Evolutionary conservation across 2,113 vertebrate genomes (phyloP), one percentile per base, ranked within the genome.

Genomic region (Sceloporus undulatus): DNA sequence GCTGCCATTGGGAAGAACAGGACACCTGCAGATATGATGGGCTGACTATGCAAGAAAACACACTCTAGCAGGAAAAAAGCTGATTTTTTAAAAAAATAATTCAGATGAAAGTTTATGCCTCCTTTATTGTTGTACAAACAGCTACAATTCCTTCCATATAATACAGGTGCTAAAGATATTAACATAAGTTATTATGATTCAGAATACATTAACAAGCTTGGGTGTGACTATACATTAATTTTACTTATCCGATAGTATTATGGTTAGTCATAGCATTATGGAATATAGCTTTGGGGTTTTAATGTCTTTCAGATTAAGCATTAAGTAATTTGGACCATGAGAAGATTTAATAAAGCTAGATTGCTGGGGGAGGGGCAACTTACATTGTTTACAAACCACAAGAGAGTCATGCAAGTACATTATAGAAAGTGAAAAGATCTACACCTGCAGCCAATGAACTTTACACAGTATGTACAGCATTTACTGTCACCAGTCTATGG

Each of bases 241-340:
- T 16, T 82, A 88, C 62, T 76, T 88, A 83, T 38, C 40, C 56
- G 76, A 27, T 68, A 88, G 56, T 56, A 56, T 70, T 78, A 56
- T 59, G 42, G n/a, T 78, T 88, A 77, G 62, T 88, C 62, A 78
- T 88, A 84, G 71, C 9, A 77, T 86, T 68, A 77, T 70, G 62
- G 59, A 88, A 74, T 14, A 65, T 59, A 62, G 23, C 48, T 56
- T 82, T 87, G 52, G 59, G 42, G n/a, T 83, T 77, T 74, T 84
- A 77, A 78, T 77, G 6, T 10, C 27, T 84, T 19, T 54, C 16
- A 76, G 73, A 29, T 38, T 88, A 73, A 87, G 29, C 29, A 75
- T 70, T 74, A 77, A 70, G n/a, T 59, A 68, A 77, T 88, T 84
- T 42, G 54, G 25, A 29, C 9, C 59, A 68, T 66, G 59, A 68